These are phyloP conservation scores for Poeciliopsis occidentalis DNA, from an alignment of 2,113 vertebrate genomes.

Conservation along the genomic window DNA sequence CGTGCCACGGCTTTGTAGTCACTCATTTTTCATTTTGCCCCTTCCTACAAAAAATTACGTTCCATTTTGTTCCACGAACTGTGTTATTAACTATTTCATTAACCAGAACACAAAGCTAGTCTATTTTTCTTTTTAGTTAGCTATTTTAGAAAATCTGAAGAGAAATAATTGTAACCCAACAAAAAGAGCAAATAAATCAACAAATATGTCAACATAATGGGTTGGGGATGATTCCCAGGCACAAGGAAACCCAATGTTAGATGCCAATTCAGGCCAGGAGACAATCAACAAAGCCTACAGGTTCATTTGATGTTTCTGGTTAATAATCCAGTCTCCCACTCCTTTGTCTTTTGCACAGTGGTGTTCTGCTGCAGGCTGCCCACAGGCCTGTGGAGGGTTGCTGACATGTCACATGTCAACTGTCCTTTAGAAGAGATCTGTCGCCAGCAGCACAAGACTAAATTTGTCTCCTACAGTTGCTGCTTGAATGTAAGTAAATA, in stretches of 20 bases:
- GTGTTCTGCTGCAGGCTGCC: neutral
- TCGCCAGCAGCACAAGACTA: neutral
- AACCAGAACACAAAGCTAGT: no score
- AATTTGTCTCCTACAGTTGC: neutral
- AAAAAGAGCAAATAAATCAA: neutral
- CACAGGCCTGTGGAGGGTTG: conserved; percentile 1
- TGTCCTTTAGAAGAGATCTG: conserved; percentile 7
- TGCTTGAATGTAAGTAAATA: neutral
- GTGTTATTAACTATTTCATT: no score
- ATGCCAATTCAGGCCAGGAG: neutral
- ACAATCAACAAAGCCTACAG: neutral
- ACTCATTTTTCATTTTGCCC: no score
- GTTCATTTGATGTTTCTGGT: neutral
- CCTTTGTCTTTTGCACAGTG: neutral
- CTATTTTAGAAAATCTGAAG: no score
- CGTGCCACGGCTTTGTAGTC: no score
- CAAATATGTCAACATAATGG: neutral
- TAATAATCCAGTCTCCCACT: neutral
- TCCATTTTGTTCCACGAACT: no score
- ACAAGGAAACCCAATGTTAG: neutral
- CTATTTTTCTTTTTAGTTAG: no score
- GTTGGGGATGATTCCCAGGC: no score
- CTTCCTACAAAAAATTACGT: no score
- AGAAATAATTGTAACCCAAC: neutral
- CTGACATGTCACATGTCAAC: conserved; percentile 2